phyloP scores from a whole-genome alignment of 2,888 invertebrate species.

The Rosalia funebris region DNA sequence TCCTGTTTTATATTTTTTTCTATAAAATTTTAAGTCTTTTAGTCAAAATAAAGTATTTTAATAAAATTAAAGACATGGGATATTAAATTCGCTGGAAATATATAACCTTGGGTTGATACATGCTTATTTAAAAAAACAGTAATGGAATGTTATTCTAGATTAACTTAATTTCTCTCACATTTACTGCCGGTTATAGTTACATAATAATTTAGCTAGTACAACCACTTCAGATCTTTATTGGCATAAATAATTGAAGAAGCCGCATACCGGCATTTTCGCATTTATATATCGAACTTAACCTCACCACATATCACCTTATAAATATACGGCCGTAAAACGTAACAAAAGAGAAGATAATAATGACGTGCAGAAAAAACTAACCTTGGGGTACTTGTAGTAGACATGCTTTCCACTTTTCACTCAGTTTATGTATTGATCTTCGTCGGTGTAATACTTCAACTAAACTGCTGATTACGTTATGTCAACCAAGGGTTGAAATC shows the following conservation, averaged over 20 bases:
- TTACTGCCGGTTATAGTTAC: no score
- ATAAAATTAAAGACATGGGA: no score
- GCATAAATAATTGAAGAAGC: conserved; percentile 8
- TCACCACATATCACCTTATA: conserved; percentile 1
- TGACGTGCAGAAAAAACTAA: conserved; percentile 39
- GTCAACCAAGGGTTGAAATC: conserved; percentile 35
- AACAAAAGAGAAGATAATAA: conserved; percentile 15
- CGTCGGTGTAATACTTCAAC: conserved; percentile 35
- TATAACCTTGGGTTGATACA: no score
- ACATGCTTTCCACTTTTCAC: conserved; percentile 45
- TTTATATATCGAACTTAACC: neutral
- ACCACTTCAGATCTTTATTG: neutral
- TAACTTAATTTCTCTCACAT: no score
- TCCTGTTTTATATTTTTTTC: no score
- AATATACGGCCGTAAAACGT: neutral
- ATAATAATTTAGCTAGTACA: no score
- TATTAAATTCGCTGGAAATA: no score
- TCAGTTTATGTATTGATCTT: conserved; percentile 29
- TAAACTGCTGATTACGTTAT: conserved; percentile 40
- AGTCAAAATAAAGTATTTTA: no score
- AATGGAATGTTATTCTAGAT: no score
- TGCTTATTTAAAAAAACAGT: no score
- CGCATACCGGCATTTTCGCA: conserved; percentile 23
- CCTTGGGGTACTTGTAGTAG: conserved; percentile 51
- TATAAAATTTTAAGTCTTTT: no score